A percentile compares a stretch with the other conserved stretches of the same genome.
Evolutionary conservation across 2,888 invertebrate species (phyloP).

Genomic region (Tenthredo scrophulariae): DNA sequence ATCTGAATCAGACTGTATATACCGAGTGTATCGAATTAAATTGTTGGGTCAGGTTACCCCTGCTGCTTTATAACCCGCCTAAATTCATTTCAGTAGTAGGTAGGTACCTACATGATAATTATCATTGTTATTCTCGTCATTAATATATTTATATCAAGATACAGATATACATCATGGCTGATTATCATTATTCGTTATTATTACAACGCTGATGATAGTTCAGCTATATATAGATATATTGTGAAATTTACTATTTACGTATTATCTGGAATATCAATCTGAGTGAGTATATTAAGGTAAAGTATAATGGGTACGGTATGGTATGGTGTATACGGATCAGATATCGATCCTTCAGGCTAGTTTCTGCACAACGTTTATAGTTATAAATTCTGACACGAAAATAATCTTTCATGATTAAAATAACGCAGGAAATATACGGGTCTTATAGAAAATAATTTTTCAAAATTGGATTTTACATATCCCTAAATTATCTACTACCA

Average conservation of each 20-base stretch:
- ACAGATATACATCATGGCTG: neutral
- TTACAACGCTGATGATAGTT: neutral
- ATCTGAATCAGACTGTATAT: neutral
- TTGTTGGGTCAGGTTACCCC: neutral
- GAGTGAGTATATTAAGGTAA: neutral
- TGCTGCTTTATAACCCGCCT: neutral
- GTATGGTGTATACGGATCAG: neutral
- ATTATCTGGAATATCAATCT: neutral
- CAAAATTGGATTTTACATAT: no score
- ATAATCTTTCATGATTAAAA: no score
- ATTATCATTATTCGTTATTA: neutral
- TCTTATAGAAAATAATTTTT: no score
- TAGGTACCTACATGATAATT: neutral
- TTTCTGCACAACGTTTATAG: neutral
- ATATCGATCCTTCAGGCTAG: neutral
- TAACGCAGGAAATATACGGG: no score
- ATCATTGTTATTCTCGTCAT: neutral
- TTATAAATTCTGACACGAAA: no score
- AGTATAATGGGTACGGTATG: neutral
- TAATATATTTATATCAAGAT: neutral
- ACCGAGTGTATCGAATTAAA: constrained; percentile 8
- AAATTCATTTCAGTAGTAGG: neutral
- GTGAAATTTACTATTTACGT: no score
- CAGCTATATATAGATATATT: neutral
- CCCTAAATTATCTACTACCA: no score